phyloP scores from a whole-genome alignment of 2,797 vertebrate species.

The Coluber constrictor region DNA sequence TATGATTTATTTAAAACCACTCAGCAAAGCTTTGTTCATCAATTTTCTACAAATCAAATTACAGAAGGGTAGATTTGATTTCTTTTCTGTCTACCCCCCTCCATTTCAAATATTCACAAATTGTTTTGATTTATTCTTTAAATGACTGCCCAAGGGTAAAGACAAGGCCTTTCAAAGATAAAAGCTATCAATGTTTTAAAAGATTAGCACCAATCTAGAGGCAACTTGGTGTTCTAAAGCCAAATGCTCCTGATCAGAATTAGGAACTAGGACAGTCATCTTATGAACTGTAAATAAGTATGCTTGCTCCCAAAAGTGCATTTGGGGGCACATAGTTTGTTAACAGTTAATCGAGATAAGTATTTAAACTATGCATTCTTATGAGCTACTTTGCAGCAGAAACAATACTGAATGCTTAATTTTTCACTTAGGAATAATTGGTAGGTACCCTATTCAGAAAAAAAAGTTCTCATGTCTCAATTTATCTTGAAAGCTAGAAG shows the following conservation, averaged over 20 bases:
- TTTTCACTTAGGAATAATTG: background rate
- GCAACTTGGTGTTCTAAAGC: background rate
- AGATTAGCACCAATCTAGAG: fast-evolving
- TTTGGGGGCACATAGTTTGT: background rate
- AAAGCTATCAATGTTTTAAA: background rate
- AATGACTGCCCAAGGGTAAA: background rate
- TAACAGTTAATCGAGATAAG: background rate
- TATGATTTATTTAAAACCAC: slow-evolving; percentile 45
- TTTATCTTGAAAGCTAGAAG: background rate
- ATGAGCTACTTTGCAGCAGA: background rate
- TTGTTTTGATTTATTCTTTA: background rate
- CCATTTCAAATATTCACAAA: slow-evolving; percentile 9
- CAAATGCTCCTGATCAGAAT: background rate
- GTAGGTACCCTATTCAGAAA: background rate
- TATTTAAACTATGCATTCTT: background rate
- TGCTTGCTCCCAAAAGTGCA: too few species aligned
- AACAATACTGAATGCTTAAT: background rate
- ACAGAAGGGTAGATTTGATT: background rate
- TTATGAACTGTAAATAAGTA: background rate
- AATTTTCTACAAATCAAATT: slow-evolving; percentile 21
- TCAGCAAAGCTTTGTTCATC: slow-evolving; percentile 18
- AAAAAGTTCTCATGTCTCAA: background rate
- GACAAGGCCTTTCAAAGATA: background rate
- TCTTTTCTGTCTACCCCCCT: background rate
- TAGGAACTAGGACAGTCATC: background rate